Percentiles rank a stretch among this genome's conserved stretches.
phyloP scores from a whole-genome alignment of 2,797 vertebrate genomes.

The Acanthornis magna region DNA sequence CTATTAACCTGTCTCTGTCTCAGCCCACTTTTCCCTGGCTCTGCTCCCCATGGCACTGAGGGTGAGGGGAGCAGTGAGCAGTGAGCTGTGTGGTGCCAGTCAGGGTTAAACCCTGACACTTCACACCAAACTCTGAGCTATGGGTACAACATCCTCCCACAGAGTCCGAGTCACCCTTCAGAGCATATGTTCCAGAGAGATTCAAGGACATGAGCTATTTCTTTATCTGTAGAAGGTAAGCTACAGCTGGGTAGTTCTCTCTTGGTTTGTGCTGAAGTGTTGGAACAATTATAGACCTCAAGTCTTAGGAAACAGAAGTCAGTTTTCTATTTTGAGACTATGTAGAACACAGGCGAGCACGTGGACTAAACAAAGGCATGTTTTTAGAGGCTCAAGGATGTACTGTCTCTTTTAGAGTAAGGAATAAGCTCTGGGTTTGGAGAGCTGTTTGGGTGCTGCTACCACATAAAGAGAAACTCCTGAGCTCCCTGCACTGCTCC shows the following conservation, averaged over 20 bases:
- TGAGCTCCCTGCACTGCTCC: not conserved
- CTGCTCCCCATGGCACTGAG: not conserved
- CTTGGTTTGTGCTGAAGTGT: not conserved
- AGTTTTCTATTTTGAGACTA: not conserved
- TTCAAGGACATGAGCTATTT: conserved; percentile 74
- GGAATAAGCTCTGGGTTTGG: not conserved
- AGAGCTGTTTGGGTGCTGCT: not conserved
- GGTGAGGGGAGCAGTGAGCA: not conserved
- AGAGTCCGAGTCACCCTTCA: conserved; percentile 78
- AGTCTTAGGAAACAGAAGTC: not conserved
- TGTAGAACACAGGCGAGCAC: not conserved
- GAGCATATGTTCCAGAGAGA: conserved; percentile 80
- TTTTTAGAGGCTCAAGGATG: not conserved
- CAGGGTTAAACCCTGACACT: not conserved
- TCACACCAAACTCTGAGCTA: conserved; percentile 81
- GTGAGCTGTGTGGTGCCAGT: not conserved
- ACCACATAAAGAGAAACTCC: not conserved
- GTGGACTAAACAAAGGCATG: not conserved
- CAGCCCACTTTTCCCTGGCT: not conserved
- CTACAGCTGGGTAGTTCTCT: not conserved
- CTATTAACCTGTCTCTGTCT: not conserved
- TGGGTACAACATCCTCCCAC: conserved; percentile 80
- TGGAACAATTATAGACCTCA: not conserved
- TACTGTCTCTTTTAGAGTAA: not conserved
- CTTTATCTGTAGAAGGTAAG: conserved; percentile 82